These are phyloP conservation scores for Melanotaenia nigrans DNA, from an alignment of 2,797 vertebrate genomes.

Conservation along the genomic window DNA sequence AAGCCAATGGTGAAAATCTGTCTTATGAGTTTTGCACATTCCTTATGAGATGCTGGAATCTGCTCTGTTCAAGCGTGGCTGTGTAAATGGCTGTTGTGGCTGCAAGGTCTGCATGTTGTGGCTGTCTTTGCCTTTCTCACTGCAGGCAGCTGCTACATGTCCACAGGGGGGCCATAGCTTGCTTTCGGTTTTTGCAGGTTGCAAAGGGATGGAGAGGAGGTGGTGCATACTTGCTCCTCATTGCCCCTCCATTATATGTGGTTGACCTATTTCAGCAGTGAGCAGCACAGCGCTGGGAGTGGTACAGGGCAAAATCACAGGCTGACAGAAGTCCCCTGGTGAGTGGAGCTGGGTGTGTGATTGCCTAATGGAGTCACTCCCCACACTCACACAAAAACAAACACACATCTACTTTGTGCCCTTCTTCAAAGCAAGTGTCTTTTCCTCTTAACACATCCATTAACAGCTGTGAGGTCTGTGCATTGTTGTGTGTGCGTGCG, in stretches of 20 bases:
- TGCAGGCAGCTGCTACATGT: conserved; percentile 46
- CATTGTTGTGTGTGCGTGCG: not conserved
- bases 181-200: conserved; percentile 43
- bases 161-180: conserved; percentile 57
- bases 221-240: conserved; percentile 79
- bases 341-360: conserved; percentile 73
- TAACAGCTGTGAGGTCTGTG: conserved; percentile 63
- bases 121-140: conserved; percentile 67
- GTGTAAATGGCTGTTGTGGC: conserved; percentile 78
- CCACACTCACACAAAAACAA: conserved; percentile 41
- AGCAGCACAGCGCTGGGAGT: conserved; percentile 78
- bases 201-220: conserved; percentile 15
- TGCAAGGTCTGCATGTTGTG: conserved; percentile 77
- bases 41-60: conserved; percentile 32
- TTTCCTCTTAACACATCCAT: conserved; percentile 77
- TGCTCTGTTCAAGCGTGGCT: conserved; percentile 64
- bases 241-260: conserved; percentile 94
- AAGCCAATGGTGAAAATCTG: conserved; percentile 41
- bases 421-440: conserved; percentile 53
- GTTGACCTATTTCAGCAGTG: conserved; percentile 93
- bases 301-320: conserved; percentile 81
- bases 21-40: conserved; percentile 35
- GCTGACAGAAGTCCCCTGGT: conserved; percentile 76
- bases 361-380: conserved; percentile 71
- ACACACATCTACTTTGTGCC: conserved; percentile 33